Evolutionary conservation across 2,888 invertebrate genomes (phyloP).

Genomic region (Agrotis segetum): DNA sequence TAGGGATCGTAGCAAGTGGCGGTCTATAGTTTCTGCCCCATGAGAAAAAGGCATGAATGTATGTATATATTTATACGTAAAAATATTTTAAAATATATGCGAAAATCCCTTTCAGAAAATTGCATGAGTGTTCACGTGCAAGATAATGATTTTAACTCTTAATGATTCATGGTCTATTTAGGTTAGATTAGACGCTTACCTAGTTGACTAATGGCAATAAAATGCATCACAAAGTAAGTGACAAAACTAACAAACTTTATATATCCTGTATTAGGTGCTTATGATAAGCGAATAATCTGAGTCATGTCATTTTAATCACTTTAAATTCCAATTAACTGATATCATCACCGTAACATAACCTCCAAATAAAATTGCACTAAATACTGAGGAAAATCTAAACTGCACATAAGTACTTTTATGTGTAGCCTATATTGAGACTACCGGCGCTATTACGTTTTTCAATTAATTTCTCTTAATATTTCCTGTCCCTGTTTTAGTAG

Average conservation of each 20-base stretch:
- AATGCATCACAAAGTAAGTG: conserved; percentile 5
- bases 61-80: too few species aligned
- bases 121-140: neutral
- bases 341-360: neutral
- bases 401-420: neutral
- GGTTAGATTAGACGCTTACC: neutral
- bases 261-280: neutral
- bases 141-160: neutral
- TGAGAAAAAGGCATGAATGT: too few species aligned
- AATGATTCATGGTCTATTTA: neutral
- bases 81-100: too few species aligned
- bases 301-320: conserved; percentile 18
- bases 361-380: neutral
- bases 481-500: too few species aligned
- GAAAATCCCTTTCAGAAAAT: neutral
- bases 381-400: neutral
- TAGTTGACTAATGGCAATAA: conserved; percentile 6
- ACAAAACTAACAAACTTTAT: conserved; percentile 12
- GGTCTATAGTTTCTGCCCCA: too few species aligned
- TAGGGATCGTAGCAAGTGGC: too few species aligned
- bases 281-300: conserved; percentile 16
- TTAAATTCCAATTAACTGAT: neutral
- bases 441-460: neutral
- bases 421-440: neutral
- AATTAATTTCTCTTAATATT: neutral